Evolutionary conservation across 2,113 vertebrate species (phyloP).

Genomic region (Triplophysa rosa): DNA sequence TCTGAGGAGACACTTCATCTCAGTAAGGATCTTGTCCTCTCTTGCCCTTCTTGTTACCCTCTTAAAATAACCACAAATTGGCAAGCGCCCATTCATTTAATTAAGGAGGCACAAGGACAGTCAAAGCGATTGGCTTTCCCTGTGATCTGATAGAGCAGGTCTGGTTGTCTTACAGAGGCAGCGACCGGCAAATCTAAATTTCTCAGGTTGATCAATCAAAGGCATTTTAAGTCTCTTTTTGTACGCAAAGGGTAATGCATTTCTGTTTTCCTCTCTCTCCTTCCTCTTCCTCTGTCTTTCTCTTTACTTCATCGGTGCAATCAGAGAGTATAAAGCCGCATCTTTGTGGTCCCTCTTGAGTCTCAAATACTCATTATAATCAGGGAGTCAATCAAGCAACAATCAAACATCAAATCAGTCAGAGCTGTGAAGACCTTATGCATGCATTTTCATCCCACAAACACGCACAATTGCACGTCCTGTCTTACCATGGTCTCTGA

Average conservation of each 20-base stretch:
- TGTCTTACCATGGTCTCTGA: constrained; percentile 88
- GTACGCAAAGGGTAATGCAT: neutral
- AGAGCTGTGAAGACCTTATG: neutral
- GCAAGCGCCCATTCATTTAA: neutral
- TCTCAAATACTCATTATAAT: constrained; percentile 12
- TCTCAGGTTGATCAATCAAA: constrained; percentile 27
- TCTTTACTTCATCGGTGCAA: neutral
- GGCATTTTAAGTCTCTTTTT: neutral
- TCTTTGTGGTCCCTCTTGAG: neutral
- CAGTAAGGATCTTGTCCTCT: neutral
- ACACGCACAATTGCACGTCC: neutral
- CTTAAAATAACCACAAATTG: constrained; percentile 6
- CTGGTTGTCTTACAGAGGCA: constrained; percentile 31
- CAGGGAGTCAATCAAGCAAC: neutral
- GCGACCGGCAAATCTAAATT: neutral
- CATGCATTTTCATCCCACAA: neutral
- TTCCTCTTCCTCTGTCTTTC: neutral
- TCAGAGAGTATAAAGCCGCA: neutral
- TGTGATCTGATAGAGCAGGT: constrained; percentile 48
- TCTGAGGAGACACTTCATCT: neutral
- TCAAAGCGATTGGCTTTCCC: constrained; percentile 15
- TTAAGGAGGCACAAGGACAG: neutral
- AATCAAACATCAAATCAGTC: constrained; percentile 30
- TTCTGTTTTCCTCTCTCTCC: neutral
- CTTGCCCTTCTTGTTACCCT: constrained; percentile 7